A percentile compares a stretch with the other conserved stretches of the same genome.
These are phyloP conservation scores for Nycticryphes semicollaris DNA, from an alignment of 2,113 vertebrate genomes.

Conservation along the genomic window DNA sequence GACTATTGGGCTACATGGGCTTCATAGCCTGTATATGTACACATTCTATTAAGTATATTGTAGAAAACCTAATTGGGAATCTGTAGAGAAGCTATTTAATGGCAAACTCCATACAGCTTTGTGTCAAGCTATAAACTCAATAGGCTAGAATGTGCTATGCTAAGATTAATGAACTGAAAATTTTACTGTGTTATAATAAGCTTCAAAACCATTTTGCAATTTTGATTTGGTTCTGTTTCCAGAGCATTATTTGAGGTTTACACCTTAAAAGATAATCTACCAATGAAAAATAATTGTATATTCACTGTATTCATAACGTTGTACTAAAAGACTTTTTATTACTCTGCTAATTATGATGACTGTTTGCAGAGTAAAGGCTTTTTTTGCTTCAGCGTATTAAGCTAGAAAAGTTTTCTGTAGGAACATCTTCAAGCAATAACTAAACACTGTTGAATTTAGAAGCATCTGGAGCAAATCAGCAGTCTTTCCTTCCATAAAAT, in stretches of 20 bases:
- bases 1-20: not conserved
- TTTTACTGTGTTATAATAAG: slow-evolving; percentile 1
- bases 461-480: not conserved
- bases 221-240: not conserved
- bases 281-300: not conserved
- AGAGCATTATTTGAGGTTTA: not conserved
- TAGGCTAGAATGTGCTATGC: not conserved
- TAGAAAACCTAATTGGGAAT: slow-evolving; percentile 20
- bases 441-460: not conserved
- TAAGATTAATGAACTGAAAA: slow-evolving; percentile 40
- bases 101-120: not conserved
- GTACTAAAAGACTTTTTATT: not conserved
- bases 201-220: not conserved
- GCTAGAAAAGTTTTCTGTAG: not conserved
- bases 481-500: not conserved
- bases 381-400: not conserved
- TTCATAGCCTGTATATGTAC: not conserved
- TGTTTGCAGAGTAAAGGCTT: not conserved
- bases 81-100: slow-evolving; percentile 21
- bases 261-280: not conserved
- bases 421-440: not conserved
- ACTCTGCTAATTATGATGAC: not conserved
- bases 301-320: not conserved
- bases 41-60: slow-evolving; percentile 38
- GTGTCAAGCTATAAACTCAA: slow-evolving; percentile 35